Evolutionary conservation across 2,113 vertebrate species (phyloP).

Genomic region (Rutilus rutilus): DNA sequence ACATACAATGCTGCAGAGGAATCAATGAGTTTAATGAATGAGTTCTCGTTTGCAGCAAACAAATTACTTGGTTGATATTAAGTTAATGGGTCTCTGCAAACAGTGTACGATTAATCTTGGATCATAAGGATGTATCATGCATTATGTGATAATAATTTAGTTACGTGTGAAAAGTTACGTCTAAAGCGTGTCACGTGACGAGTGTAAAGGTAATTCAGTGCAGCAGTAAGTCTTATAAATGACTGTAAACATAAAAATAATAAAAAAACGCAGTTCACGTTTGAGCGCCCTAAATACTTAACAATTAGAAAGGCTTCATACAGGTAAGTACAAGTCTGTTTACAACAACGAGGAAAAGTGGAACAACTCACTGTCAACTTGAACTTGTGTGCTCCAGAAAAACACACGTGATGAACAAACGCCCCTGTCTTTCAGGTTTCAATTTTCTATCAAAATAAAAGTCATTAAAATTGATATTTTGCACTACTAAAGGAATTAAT

Average conservation of each 20-base stretch:
- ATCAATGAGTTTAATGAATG: neutral
- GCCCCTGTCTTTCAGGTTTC: neutral
- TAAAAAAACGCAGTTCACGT: neutral
- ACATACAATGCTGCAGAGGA: neutral
- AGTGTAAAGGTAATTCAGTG: conserved; percentile 2
- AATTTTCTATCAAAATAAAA: conserved; percentile 31
- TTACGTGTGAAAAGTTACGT: neutral
- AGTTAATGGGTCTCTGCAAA: neutral
- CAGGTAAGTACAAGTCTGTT: neutral
- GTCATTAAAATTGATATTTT: neutral
- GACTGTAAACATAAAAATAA: neutral
- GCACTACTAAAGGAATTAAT: neutral
- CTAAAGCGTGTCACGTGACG: neutral
- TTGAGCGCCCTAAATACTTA: neutral
- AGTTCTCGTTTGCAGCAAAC: neutral
- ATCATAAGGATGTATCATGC: neutral
- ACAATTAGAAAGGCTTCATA: neutral
- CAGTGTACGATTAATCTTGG: neutral
- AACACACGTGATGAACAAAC: neutral
- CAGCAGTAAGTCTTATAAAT: conserved; percentile 2
- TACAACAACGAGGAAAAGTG: neutral
- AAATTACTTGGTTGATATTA: neutral
- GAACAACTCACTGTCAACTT: conserved; percentile 1
- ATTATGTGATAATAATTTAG: neutral
- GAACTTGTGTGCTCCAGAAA: neutral